Conservation (phyloP, 2,888 invertebrate genomes). For the Creontiades dilutus region DNA sequence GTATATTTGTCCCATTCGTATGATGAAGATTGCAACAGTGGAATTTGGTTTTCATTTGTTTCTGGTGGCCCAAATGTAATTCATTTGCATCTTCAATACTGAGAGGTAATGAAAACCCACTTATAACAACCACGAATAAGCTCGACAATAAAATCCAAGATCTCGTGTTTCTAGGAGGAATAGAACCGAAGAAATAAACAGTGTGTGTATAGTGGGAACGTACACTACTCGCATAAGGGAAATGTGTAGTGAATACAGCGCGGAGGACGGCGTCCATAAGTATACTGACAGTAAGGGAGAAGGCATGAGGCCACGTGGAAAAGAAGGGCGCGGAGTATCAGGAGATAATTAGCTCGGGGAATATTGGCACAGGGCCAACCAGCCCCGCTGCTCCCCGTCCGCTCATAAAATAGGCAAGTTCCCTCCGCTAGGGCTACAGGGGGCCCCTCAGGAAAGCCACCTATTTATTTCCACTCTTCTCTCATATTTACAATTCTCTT, state of each 20-base stretch:
- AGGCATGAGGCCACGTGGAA: not conserved
- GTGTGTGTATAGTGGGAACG: too few relatives aligned
- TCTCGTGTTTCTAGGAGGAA: too few relatives aligned
- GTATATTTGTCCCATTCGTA: too few relatives aligned
- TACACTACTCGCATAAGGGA: too few relatives aligned
- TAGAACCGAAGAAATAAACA: too few relatives aligned
- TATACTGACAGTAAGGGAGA: not conserved
- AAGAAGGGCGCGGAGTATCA: not conserved
- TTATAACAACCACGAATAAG: too few relatives aligned
- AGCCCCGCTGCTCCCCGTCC: not conserved
- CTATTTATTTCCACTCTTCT: slow-evolving; percentile 19
- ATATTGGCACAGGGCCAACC: slow-evolving; percentile 23
- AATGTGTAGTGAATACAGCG: not conserved
- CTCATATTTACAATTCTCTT: slow-evolving; percentile 27
- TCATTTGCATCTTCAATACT: too few relatives aligned
- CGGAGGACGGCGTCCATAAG: not conserved
- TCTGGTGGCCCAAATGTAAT: too few relatives aligned
- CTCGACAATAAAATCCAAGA: too few relatives aligned
- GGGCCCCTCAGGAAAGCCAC: not conserved
- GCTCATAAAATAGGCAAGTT: slow-evolving; percentile 35
- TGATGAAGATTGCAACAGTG: too few relatives aligned
- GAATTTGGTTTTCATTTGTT: too few relatives aligned
- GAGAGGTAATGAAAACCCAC: too few relatives aligned
- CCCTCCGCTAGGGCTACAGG: not conserved
- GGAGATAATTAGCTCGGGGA: slow-evolving; percentile 46